phyloP scores from a whole-genome alignment of 2,888 invertebrate species.

The Leucoma salicis region DNA sequence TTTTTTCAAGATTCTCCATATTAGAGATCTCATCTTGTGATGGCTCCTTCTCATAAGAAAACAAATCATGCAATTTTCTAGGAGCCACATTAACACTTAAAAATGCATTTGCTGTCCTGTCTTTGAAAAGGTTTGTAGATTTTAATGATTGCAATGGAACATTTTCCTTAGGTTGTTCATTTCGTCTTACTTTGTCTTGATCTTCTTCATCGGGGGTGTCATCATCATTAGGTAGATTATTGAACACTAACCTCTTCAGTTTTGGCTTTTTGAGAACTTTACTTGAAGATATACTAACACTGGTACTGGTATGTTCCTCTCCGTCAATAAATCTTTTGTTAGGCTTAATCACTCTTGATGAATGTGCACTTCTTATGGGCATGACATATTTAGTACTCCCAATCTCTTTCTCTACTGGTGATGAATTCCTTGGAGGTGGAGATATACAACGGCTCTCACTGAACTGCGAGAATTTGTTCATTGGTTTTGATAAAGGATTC shows the following conservation, averaged over 20 bases:
- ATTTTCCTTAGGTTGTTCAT: constrained; percentile 58
- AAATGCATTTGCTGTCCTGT: constrained; percentile 70
- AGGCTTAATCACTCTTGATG: constrained; percentile 93
- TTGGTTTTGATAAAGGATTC: constrained; percentile 72
- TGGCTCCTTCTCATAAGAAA: constrained; percentile 69
- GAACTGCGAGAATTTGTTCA: constrained; percentile 74
- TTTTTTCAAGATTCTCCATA: constrained; percentile 58
- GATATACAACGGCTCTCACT: constrained; percentile 72
- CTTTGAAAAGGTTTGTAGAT: constrained; percentile 68
- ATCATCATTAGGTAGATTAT: constrained; percentile 66
- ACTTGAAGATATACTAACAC: constrained; percentile 50
- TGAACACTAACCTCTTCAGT: constrained; percentile 71
- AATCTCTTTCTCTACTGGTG: constrained; percentile 65
- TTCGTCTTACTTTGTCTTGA: constrained; percentile 50
- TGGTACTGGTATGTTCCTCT: constrained; percentile 70
- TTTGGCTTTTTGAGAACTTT: constrained; percentile 78
- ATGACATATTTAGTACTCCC: constrained; percentile 85
- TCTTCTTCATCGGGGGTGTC: constrained; percentile 56
- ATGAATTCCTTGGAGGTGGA: constrained; percentile 68
- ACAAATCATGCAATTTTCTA: constrained; percentile 64
- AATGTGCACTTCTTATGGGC: constrained; percentile 91
- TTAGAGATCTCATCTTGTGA: constrained; percentile 70
- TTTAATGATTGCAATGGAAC: constrained; percentile 48
- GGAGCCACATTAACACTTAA: constrained; percentile 52
- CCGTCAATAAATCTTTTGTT: constrained; percentile 92